Conservation (phyloP, 2,888 invertebrate genomes). For the Plutella xylostella region DNA sequence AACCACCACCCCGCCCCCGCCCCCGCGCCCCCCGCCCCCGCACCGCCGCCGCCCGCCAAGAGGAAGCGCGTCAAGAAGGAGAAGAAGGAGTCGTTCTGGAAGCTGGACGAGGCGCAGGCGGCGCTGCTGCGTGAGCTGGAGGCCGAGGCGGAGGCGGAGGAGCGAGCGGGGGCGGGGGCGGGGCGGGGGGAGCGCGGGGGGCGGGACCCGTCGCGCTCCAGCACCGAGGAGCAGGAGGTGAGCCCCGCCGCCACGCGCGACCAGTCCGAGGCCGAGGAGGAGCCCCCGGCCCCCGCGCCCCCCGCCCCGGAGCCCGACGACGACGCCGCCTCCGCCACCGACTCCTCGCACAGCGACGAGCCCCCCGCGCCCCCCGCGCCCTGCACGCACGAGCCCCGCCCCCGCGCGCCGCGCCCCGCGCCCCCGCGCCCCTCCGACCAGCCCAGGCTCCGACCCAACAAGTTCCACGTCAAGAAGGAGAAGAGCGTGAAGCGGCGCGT, state of each 20-base stretch:
- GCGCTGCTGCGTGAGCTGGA: not conserved
- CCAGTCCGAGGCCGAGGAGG: constrained; percentile 11
- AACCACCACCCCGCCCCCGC: constrained; percentile 9
- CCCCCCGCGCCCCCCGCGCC: not conserved
- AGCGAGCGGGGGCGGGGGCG: constrained; percentile 3
- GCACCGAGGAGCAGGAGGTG: constrained; percentile 24
- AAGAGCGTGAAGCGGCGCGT: not conserved
- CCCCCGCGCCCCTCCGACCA: not conserved
- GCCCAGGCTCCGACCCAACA: not conserved
- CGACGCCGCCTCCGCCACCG: constrained; percentile 17
- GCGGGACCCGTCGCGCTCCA: constrained; percentile 33
- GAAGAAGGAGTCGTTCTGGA: not conserved
- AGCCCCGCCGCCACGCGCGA: constrained; percentile 19
- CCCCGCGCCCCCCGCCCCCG: constrained; percentile 10
- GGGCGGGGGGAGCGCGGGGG: constrained; percentile 27
- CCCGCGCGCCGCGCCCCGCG: not conserved
- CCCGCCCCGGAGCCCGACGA: constrained; percentile 15
- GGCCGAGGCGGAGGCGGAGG: not conserved
- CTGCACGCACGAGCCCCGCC: not conserved
- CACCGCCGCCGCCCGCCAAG: constrained; percentile 14
- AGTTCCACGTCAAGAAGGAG: constrained; percentile 2
- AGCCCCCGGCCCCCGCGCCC: constrained; percentile 9
- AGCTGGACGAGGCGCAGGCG: not conserved
- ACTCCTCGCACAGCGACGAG: constrained; percentile 9
- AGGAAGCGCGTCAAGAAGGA: constrained; percentile 10